Base-by-base conservation (phyloP, 2,888 invertebrate species). In the Campoplex nolae region DNA sequence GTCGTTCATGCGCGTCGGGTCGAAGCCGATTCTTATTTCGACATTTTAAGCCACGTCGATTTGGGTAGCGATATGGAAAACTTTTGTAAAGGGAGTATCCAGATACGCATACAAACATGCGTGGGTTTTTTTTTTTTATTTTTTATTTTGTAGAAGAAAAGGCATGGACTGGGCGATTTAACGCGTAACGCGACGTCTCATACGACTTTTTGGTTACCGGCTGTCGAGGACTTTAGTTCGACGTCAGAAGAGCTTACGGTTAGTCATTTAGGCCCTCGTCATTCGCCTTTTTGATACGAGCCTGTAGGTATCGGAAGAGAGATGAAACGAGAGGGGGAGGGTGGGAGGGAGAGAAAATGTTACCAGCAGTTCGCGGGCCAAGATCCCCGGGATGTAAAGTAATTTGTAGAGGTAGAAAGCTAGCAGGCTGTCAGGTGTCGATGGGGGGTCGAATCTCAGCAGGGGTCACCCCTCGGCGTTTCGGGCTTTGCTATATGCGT, bases 321-420 rank as follows among this genome's bases (percentile, higher is more conserved):
- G 58, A 35, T 8, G 75, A 7, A 42, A 23, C 3, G 48, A 16
- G 7, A 56, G 23, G 35, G 35, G 68, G 45, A 7, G 23, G 13
- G 65, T 23, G 23, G 48, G 68, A 38, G 4, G 23, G 32, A 54
- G 42, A 35, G 73, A 70, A 73, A 62, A 82, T 71, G 87, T 83
- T 79, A 71, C 58, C 82, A 74, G 78, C 82, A 74, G 78, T 51
- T 83, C 87, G 76, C 76, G 78, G 75, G 81, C 35, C 75, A 45
- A 71, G 75, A 83, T 83, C 84, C 84, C 86, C 86, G 87, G 89
- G 91, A 91, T 88, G 91, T 90, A 89, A 92, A 91, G 92, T 92
- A 93, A 93, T 93, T 93, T 93, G 92, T 92, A 92, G 90, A 90
- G 92, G 91, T 89, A 88, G 90, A 89, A 23, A 90, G 92, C 91